Evolutionary conservation across 2,113 vertebrate species (phyloP), one percentile per base, ranked within the genome.

Genomic region (Pelmatolapia mariae): DNA sequence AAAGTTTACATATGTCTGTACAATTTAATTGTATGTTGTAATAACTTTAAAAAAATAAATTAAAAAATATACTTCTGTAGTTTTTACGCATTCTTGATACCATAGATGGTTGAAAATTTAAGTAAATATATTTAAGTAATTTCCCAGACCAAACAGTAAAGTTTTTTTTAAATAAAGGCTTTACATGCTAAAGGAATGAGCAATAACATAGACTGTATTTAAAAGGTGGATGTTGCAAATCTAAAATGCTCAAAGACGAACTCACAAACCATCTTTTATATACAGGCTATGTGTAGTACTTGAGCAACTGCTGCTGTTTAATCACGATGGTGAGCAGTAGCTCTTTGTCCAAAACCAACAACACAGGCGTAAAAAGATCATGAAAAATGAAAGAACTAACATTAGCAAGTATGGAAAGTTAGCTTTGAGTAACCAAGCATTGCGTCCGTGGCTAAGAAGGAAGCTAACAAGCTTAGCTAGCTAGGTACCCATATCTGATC

Each of bases 361-460:
- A 22, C n/a, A 5, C 10, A 11, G n/a, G 53, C 22, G 5, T 11
- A 24, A 56, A 22, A 22, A 56, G 11, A 22, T 56, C n/a, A 12
- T 6, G n/a, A 12, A 22, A 5, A 22, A 53, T n/a, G 6, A 47
- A 47, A 47, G 45, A 47, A 50, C 8, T 18, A 50, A 50, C 45
- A 47, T 47, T 71, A 71, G 22, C 2, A 40, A 40, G n/a, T 1
- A 24, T 43, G 3, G 66, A 38, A 43, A 24, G 22, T 71, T 71
- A 71, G 38, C 5, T 71, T 29, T 45, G 68, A 78, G 26, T 33
- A 78, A n/a, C 26, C 26, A 78, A 9, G 18, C 2, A 31, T 31
- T n/a, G 6, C 10, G 0, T 78, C 18, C 1, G 0, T 33, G 18
- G 26, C 73, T 33, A 78, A 31, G 0, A 52, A 52, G 18, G 10